phyloP scores from a whole-genome alignment of 1,140 invertebrate species.

The Magallana ariakensis region DNA sequence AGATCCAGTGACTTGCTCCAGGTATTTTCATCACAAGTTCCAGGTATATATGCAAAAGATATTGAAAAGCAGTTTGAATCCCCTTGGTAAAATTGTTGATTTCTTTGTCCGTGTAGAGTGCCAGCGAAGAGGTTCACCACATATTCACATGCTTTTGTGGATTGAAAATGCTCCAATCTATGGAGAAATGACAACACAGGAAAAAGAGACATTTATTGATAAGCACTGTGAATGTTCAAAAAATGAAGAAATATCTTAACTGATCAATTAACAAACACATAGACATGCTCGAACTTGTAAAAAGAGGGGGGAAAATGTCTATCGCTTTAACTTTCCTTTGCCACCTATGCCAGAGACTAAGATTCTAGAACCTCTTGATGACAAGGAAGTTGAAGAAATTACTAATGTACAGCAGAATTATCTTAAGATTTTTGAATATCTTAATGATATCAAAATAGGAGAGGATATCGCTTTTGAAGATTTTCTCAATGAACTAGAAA shows the following conservation, averaged over 20 bases:
- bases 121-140: slow-evolving; percentile 65
- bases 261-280: slow-evolving; percentile 56
- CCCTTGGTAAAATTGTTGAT: slow-evolving; percentile 29
- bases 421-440: slow-evolving; percentile 24
- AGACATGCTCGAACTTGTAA: slow-evolving; percentile 56
- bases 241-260: slow-evolving; percentile 43
- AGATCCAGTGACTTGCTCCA: slow-evolving; percentile 62
- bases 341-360: slow-evolving; percentile 53
- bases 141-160: slow-evolving; percentile 79
- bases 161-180: slow-evolving; percentile 73
- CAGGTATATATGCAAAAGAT: slow-evolving; percentile 53
- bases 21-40: slow-evolving; percentile 55
- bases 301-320: slow-evolving; percentile 49
- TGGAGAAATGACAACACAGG: slow-evolving; percentile 45
- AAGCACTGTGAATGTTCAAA: slow-evolving; percentile 52
- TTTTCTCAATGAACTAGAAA: slow-evolving; percentile 46
- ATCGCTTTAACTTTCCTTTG: slow-evolving; percentile 61
- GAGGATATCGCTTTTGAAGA: slow-evolving; percentile 31
- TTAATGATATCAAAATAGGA: slow-evolving; percentile 46
- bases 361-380: slow-evolving; percentile 54
- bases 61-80: slow-evolving; percentile 19
- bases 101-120: slow-evolving; percentile 17
- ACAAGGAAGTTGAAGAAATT: slow-evolving; percentile 23
- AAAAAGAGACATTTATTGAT: slow-evolving; percentile 56
- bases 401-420: slow-evolving; percentile 1